A percentile compares a stretch with the other conserved stretches of the same genome.
These are phyloP conservation scores for Danaus chrysippus DNA, from an alignment of 2,888 invertebrate species.

Conservation along the genomic window DNA sequence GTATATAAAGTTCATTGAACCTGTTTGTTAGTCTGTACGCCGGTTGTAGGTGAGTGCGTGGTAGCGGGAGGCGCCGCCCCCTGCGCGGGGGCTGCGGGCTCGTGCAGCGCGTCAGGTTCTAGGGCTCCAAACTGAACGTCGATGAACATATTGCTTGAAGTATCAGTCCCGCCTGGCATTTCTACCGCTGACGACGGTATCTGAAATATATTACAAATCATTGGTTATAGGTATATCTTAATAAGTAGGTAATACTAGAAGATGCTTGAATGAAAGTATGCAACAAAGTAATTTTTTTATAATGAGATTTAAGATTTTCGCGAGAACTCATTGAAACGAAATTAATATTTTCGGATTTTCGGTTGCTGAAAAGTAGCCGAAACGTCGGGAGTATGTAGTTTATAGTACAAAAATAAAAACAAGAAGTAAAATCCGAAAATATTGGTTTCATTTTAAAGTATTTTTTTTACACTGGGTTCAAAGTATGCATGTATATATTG, in stretches of 20 bases:
- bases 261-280: not conserved
- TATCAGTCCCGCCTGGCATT: conserved; percentile 93
- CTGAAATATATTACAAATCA: conserved; percentile 56
- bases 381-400: too few species aligned
- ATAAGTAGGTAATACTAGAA: not conserved
- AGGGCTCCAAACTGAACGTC: conserved; percentile 97
- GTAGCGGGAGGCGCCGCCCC: conserved; percentile 15
- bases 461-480: too few species aligned
- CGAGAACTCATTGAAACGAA: too few species aligned
- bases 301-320: too few species aligned
- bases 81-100: conserved; percentile 51
- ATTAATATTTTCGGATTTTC: too few species aligned
- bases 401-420: too few species aligned
- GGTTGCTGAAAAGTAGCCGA: too few species aligned
- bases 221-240: not conserved
- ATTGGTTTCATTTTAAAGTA: too few species aligned
- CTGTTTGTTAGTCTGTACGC: conserved; percentile 9
- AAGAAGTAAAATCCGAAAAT: too few species aligned
- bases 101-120: conserved; percentile 72
- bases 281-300: too few species aligned
- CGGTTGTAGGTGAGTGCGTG: conserved; percentile 10
- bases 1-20: not conserved
- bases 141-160: conserved; percentile 85
- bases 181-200: conserved; percentile 97
- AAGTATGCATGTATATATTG: too few species aligned